Evolutionary conservation across 2,797 vertebrate species (phyloP).

Genomic region (Etheostoma nigrum): DNA sequence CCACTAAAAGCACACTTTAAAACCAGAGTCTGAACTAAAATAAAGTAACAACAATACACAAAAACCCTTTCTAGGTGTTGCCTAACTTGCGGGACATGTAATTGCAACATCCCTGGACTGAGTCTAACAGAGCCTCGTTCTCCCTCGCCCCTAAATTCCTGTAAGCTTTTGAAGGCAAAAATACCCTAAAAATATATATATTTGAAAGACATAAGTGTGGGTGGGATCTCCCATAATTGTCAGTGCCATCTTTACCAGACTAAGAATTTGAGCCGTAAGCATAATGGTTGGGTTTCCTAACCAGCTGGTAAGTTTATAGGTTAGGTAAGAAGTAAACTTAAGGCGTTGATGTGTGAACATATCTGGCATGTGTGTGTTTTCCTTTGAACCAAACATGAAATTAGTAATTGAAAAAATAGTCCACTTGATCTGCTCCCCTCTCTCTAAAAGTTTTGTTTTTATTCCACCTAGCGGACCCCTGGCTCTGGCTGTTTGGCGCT

Average conservation of each 20-base stretch:
- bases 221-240: not conserved
- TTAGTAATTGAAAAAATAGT: slow-evolving; percentile 32
- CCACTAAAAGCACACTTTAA: not conserved
- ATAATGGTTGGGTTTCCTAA: not conserved
- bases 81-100: too few relatives aligned
- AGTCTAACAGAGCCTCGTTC: too few relatives aligned
- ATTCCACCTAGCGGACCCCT: slow-evolving; percentile 39
- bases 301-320: too few relatives aligned
- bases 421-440: slow-evolving; percentile 11
- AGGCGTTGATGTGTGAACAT: not conserved
- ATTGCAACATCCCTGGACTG: too few relatives aligned
- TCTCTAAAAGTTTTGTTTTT: slow-evolving; percentile 53
- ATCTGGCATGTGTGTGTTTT: not conserved
- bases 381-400: not conserved
- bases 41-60: too few relatives aligned
- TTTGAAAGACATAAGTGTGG: not conserved
- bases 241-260: not conserved
- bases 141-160: not conserved
- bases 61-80: too few relatives aligned
- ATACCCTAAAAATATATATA: not conserved
- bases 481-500: slow-evolving; percentile 45
- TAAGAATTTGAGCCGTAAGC: not conserved
- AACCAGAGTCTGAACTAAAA: too few relatives aligned
- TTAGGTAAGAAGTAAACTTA: not conserved
- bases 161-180: not conserved